Evolutionary conservation across 1,140 invertebrate species (phyloP).

Genomic region (Sarcophaga peregrina): DNA sequence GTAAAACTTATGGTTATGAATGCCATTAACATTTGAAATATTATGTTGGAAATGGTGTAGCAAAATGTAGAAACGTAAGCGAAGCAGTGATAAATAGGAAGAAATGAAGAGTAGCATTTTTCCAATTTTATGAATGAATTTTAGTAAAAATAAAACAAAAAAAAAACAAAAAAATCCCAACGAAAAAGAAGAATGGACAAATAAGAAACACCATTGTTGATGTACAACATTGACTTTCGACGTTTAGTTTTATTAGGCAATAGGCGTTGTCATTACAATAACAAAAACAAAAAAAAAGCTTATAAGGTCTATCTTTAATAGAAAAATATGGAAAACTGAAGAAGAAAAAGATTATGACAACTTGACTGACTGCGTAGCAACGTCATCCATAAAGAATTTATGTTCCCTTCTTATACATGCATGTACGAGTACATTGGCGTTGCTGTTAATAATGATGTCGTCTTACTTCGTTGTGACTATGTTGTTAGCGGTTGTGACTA

Average conservation of each 20-base stretch:
- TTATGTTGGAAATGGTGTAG: neutral
- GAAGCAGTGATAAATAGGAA: neutral
- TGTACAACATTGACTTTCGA: slow-evolving; percentile 27
- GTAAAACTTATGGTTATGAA: too few species aligned
- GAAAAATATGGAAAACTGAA: too few species aligned
- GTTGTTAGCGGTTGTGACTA: neutral
- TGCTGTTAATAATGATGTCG: neutral
- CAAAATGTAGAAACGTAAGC: neutral
- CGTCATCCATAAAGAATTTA: too few species aligned
- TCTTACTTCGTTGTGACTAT: neutral
- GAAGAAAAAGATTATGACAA: too few species aligned
- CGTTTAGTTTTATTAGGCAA: slow-evolving; percentile 34
- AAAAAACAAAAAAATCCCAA: neutral
- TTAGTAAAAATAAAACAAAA: neutral
- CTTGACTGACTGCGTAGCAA: too few species aligned
- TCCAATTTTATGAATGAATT: neutral
- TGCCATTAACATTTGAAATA: too few species aligned
- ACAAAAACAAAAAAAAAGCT: neutral
- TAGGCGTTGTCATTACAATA: slow-evolving; percentile 14
- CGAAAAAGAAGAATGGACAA: neutral
- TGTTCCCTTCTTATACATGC: too few species aligned
- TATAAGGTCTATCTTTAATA: too few species aligned
- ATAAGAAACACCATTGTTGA: neutral
- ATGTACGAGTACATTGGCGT: neutral
- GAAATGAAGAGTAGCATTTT: neutral